Evolutionary conservation across 1,140 invertebrate genomes (phyloP).

Genomic region (Trachymyrmex cornetzi): DNA sequence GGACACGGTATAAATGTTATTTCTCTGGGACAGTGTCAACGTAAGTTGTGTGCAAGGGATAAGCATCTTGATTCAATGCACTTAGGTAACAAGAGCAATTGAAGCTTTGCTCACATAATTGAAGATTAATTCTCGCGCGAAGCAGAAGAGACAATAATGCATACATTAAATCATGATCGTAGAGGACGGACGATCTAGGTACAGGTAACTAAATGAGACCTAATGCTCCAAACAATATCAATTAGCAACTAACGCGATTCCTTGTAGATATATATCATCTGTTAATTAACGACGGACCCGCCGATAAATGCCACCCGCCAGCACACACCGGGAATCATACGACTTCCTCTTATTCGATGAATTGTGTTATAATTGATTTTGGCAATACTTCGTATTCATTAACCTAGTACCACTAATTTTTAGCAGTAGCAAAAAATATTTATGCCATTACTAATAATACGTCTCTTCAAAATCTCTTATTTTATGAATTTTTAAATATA

Average conservation of each 20-base stretch:
- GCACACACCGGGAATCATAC: not conserved
- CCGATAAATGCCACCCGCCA: not conserved
- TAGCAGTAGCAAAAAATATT: not conserved
- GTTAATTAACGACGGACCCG: conserved; percentile 33
- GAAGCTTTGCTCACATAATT: not conserved
- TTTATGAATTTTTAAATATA: not conserved
- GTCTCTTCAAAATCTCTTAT: not conserved
- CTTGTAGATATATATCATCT: not conserved
- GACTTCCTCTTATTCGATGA: conserved; percentile 13
- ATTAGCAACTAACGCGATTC: conserved; percentile 25
- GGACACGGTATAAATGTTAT: not conserved
- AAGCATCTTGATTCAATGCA: conserved; percentile 6
- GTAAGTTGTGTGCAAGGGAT: not conserved
- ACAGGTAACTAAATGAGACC: not conserved
- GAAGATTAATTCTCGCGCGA: not conserved
- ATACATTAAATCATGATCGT: not conserved
- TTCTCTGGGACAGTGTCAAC: not conserved
- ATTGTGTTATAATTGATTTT: conserved; percentile 14
- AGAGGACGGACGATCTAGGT: not conserved
- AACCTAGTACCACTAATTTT: not conserved
- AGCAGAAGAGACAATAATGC: not conserved
- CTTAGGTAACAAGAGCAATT: conserved; percentile 6
- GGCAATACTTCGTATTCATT: not conserved
- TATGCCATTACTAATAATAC: not conserved
- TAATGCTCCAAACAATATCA: not conserved